Percentiles rank a stretch among this genome's conserved stretches.
Conservation (phyloP, 37 sponge, comb jelly and placozoan species). For the Mnemiopsis leidyi region DNA sequence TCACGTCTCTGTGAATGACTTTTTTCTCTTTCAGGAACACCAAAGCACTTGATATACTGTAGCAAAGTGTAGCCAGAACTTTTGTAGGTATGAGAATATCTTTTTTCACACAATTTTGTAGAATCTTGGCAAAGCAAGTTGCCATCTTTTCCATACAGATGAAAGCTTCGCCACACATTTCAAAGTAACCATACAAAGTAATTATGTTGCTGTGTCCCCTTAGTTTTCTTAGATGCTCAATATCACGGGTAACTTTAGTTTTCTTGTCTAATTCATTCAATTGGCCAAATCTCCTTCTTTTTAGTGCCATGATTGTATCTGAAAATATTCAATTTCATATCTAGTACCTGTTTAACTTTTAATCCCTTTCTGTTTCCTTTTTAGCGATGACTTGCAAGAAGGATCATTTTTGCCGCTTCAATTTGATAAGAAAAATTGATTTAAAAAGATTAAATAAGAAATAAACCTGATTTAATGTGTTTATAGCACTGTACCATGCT, state of each 20-base stretch:
- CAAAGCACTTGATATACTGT: conserved; percentile 16
- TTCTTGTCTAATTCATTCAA: not conserved
- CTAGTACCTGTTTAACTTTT: too few relatives aligned
- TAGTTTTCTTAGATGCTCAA: conserved; percentile 21
- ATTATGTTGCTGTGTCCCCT: conserved; percentile 19
- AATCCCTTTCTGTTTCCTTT: too few relatives aligned
- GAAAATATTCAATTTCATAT: not conserved
- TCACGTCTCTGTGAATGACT: conserved; percentile 36
- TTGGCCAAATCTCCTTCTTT: not conserved
- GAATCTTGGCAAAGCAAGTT: conserved; percentile 46
- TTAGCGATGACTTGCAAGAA: too few relatives aligned
- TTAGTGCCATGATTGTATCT: conserved; percentile 54
- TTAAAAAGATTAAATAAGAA: not conserved
- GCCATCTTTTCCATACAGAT: conserved; percentile 58
- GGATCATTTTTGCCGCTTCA: too few relatives aligned
- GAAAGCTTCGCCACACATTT: conserved; percentile 32
- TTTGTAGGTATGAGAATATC: conserved; percentile 14
- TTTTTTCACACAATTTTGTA: not conserved
- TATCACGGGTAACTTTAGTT: conserved; percentile 22
- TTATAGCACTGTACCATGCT: conserved; percentile 52
- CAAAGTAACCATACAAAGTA: conserved; percentile 47
- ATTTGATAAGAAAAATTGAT: too few relatives aligned
- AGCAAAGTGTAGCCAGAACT: conserved; percentile 9
- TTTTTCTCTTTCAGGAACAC: conserved; percentile 12
- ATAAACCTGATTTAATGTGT: not conserved